A percentile compares a stretch with the other conserved stretches of the same genome.
Evolutionary conservation across 2,113 vertebrate species (phyloP).

Genomic region (Ochotona princeps): DNA sequence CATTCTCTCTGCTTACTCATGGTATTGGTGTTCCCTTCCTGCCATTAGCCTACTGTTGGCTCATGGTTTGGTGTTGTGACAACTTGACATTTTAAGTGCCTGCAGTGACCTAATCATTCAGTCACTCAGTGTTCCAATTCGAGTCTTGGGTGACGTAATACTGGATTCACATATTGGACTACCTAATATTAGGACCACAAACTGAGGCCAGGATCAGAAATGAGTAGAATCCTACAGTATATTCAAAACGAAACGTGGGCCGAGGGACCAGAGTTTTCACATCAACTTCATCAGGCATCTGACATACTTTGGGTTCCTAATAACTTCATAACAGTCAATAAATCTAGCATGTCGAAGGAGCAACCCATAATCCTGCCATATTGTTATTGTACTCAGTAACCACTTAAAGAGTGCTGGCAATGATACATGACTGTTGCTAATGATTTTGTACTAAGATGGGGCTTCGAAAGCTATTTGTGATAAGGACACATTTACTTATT

Average conservation of each 20-base stretch:
- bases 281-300: neutral
- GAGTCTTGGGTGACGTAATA: slow-evolving; percentile 45
- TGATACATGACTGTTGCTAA: neutral
- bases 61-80: slow-evolving; percentile 42
- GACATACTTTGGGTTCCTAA: neutral
- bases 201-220: neutral
- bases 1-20: neutral
- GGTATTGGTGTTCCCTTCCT: slow-evolving; percentile 4
- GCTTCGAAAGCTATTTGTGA: neutral
- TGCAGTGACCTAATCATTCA: slow-evolving; percentile 65
- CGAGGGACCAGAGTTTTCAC: neutral
- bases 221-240: neutral
- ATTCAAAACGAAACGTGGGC: neutral
- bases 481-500: neutral
- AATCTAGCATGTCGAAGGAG: neutral
- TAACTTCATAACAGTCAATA: neutral
- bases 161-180: slow-evolving; percentile 52
- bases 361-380: neutral
- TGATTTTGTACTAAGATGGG: neutral
- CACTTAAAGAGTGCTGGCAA: neutral
- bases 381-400: neutral
- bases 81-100: slow-evolving; percentile 56
- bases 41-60: neutral
- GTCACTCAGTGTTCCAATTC: slow-evolving; percentile 38
- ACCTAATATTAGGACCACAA: neutral